Conservation (phyloP, 23 tunicate species). For the Phallusia fumigata region DNA sequence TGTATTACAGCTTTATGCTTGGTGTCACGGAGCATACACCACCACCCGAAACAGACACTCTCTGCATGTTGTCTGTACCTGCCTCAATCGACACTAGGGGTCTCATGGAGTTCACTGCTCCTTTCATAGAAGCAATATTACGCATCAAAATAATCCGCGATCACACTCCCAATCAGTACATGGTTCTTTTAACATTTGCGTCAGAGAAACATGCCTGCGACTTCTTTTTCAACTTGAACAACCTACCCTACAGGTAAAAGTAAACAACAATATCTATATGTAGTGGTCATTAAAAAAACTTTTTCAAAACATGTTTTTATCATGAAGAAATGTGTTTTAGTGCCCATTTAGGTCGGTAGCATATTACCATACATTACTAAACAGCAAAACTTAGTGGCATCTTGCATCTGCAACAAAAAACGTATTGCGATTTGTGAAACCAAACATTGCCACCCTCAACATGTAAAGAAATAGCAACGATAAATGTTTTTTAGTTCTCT, state of each 20-base stretch:
- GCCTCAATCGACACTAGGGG: conserved; percentile 84
- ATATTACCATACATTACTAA: too few species aligned
- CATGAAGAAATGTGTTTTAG: too few species aligned
- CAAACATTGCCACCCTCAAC: too few species aligned
- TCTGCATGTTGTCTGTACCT: conserved; percentile 90
- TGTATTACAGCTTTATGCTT: conserved; percentile 43
- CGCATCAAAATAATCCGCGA: conserved; percentile 81
- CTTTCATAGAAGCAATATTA: conserved; percentile 54
- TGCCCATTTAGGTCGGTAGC: too few species aligned
- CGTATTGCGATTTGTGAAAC: too few species aligned
- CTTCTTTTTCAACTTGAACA: conserved; percentile 66
- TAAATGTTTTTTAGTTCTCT: conserved; percentile 70
- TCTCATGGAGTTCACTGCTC: conserved; percentile 65
- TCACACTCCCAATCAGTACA: conserved; percentile 90
- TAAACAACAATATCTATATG: too few species aligned
- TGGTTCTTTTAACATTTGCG: conserved; percentile 77
- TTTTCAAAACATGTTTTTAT: too few species aligned
- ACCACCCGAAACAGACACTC: conserved; percentile 65
- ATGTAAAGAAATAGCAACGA: too few species aligned
- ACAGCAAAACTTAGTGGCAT: too few species aligned
- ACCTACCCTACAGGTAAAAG: conserved; percentile 64
- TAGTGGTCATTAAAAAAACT: too few species aligned
- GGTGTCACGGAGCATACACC: conserved; percentile 31
- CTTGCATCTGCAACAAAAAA: too few species aligned
- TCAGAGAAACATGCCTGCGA: conserved; percentile 47